A percentile compares a stretch with the other conserved stretches of the same genome.
Conservation (phyloP, 2,113 vertebrate species). For the Diglossa brunneiventris region DNA sequence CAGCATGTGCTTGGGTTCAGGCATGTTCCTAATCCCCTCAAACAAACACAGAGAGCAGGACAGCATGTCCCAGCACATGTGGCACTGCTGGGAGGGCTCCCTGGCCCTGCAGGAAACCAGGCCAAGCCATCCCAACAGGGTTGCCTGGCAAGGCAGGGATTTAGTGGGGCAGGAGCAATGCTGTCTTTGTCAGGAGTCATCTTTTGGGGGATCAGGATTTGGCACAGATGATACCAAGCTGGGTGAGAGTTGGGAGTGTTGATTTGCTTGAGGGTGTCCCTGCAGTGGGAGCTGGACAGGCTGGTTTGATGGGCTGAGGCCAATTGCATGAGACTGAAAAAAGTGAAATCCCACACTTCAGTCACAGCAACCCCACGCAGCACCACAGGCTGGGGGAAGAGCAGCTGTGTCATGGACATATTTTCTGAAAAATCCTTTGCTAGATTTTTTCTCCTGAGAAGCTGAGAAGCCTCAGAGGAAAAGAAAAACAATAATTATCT, state of each 20-base stretch:
- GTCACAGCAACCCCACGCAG: not conserved
- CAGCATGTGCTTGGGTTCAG: not conserved
- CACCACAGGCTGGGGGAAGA: not conserved
- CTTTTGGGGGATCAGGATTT: not conserved
- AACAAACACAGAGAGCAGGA: not conserved
- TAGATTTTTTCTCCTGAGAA: no score
- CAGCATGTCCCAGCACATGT: not conserved
- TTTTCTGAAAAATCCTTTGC: no score
- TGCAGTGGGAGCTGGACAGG: not conserved
- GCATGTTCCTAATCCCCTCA: not conserved
- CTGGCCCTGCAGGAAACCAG: not conserved
- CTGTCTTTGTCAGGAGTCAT: not conserved
- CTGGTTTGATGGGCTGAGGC: not conserved
- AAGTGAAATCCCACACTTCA: not conserved
- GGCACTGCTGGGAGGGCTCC: not conserved
- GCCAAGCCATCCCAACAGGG: not conserved
- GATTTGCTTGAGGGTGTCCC: not conserved
- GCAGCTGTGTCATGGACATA: no score
- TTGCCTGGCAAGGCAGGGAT: not conserved
- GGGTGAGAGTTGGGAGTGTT: not conserved
- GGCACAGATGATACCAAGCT: not conserved
- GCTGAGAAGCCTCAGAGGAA: no score
- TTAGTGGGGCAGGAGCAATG: no score
- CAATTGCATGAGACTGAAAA: not conserved
- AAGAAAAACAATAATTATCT: no score